A percentile compares a stretch with the other conserved stretches of the same genome.
These are phyloP conservation scores for Melitaea athalia DNA, from an alignment of 2,888 invertebrate species.

Conservation along the genomic window DNA sequence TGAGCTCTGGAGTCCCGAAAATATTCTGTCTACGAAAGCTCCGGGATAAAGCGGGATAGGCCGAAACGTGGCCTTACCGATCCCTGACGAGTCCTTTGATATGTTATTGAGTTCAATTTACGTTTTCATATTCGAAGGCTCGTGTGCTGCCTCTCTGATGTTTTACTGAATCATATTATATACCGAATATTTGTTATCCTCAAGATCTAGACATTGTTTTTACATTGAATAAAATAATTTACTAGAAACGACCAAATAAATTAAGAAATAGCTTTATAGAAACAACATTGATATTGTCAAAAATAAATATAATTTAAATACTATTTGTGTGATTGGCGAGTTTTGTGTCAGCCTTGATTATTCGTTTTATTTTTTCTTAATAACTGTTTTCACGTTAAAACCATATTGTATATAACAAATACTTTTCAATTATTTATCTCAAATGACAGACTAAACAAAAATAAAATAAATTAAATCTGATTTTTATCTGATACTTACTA, in stretches of 20 bases:
- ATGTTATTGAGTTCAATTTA: constrained; percentile 70
- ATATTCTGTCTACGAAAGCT: constrained; percentile 56
- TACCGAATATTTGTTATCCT: constrained; percentile 22
- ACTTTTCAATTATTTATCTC: no score
- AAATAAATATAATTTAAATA: no score
- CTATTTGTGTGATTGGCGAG: no score
- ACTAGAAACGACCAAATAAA: neutral
- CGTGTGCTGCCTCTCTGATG: constrained; percentile 32
- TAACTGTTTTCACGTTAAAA: no score
- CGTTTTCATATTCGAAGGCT: constrained; percentile 59
- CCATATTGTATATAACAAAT: no score
- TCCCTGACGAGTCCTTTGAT: constrained; percentile 66
- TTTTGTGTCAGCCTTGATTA: no score
- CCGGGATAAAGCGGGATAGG: constrained; percentile 58
- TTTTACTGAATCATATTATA: constrained; percentile 32
- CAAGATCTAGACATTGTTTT: neutral
- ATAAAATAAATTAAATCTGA: no score
- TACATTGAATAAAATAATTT: neutral
- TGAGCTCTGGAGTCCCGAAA: constrained; percentile 38
- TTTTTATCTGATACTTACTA: no score
- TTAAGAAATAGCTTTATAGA: neutral
- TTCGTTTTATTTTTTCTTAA: no score
- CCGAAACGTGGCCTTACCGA: constrained; percentile 51
- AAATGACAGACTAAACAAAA: no score
- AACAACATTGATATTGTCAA: no score